Conservation (phyloP, 2,113 vertebrate genomes). For the Numenius arquata region DNA sequence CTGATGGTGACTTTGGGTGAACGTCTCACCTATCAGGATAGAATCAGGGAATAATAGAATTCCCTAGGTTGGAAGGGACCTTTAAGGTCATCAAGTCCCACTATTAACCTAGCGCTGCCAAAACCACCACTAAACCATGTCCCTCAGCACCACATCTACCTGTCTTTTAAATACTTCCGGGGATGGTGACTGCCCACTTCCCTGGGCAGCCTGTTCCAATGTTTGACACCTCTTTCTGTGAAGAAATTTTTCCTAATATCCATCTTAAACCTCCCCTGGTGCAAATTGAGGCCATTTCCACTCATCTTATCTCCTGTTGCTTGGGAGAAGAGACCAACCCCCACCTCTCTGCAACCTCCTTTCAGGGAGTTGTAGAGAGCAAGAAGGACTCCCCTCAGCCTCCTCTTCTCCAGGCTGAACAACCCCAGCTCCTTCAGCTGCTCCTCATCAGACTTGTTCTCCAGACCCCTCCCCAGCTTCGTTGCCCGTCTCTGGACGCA, state of each 20-base stretch:
- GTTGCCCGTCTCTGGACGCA: background rate
- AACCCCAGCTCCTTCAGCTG: background rate
- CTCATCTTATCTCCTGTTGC: background rate
- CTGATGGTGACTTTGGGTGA: accelerated
- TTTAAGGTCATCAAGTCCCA: background rate
- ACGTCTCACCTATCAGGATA: background rate
- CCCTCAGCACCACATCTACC: background rate
- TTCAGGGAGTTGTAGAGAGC: background rate
- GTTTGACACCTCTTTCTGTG: background rate
- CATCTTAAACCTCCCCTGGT: background rate
- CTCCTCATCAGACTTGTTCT: background rate
- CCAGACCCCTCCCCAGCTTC: background rate
- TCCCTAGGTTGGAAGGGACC: background rate
- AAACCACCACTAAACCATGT: background rate
- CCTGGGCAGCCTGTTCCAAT: background rate
- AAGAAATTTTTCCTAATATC: background rate
- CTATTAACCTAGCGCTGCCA: background rate
- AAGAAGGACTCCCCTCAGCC: background rate
- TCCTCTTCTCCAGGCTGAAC: background rate
- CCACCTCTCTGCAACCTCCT: background rate
- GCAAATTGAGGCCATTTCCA: background rate
- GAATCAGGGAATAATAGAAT: background rate
- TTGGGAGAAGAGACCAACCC: background rate
- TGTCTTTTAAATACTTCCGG: background rate
- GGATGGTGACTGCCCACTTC: background rate